phyloP scores from a whole-genome alignment of 2,888 invertebrate species.

The Chouioia cunea region DNA sequence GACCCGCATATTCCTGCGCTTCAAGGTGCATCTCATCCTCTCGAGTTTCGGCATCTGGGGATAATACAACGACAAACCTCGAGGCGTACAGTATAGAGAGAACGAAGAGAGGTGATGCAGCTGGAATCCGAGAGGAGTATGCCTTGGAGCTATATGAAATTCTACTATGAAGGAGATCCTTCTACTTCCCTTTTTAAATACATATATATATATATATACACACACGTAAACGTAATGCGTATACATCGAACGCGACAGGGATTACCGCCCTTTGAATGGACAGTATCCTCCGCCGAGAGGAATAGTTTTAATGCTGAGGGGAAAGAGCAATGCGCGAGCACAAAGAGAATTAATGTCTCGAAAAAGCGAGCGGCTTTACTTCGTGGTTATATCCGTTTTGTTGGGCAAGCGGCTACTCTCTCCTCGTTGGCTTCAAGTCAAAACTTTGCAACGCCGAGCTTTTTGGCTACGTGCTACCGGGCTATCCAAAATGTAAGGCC shows the following conservation, averaged over 20 bases:
- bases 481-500: too few relatives aligned
- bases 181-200: slow-evolving; percentile 14
- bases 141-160: slow-evolving; percentile 23
- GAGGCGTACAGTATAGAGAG: slow-evolving; percentile 52
- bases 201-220: neutral
- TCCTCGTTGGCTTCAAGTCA: too few relatives aligned
- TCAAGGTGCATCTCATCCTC: slow-evolving; percentile 41
- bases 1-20: neutral
- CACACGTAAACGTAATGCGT: too few relatives aligned
- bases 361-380: slow-evolving; percentile 2
- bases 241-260: too few relatives aligned
- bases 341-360: slow-evolving; percentile 13
- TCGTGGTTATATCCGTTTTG: too few relatives aligned
- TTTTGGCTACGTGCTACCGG: too few relatives aligned
- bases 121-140: slow-evolving; percentile 51
- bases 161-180: slow-evolving; percentile 13
- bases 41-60: slow-evolving; percentile 53
- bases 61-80: slow-evolving; percentile 44
- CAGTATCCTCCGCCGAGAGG: neutral
- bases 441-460: too few relatives aligned
- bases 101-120: slow-evolving; percentile 47
- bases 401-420: too few relatives aligned
- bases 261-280: slow-evolving; percentile 24
- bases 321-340: neutral
- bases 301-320: slow-evolving; percentile 6